Evolutionary conservation across 2,113 vertebrate species (phyloP).

Genomic region (Lophotis ruficrista): DNA sequence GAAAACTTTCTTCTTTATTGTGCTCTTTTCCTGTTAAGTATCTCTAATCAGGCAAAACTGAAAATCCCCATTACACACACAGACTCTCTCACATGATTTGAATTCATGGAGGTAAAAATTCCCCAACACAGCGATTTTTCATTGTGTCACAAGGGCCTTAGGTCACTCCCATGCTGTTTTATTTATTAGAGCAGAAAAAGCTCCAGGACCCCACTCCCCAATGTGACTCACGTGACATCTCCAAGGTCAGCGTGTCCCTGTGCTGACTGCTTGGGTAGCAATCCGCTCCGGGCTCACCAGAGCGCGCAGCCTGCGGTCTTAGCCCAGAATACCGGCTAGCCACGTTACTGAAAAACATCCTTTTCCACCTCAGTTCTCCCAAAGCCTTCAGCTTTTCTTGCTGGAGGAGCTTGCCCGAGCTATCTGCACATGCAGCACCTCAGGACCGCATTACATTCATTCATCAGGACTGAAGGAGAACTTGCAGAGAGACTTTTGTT

Average conservation of each 20-base stretch:
- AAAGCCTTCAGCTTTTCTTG: not conserved
- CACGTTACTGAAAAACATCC: not conserved
- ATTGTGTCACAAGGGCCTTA: not conserved
- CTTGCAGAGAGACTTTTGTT: not conserved
- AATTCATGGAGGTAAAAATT: conserved; percentile 3
- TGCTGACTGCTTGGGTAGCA: not conserved
- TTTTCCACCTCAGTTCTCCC: not conserved
- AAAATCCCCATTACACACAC: conserved; percentile 1
- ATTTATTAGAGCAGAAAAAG: not conserved
- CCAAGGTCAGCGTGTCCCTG: not conserved
- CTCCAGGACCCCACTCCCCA: not conserved
- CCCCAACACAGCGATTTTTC: not conserved
- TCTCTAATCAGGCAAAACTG: conserved; percentile 18
- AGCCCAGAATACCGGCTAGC: not conserved
- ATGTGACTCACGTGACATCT: not conserved
- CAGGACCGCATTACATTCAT: not conserved
- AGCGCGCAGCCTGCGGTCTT: not conserved
- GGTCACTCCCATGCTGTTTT: not conserved
- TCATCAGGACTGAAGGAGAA: not conserved
- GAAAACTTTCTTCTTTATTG: not conserved
- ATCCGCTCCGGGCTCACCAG: not conserved
- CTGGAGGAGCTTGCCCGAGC: not conserved
- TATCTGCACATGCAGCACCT: not conserved
- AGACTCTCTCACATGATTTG: conserved; percentile 10
- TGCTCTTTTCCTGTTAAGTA: not conserved